phyloP scores from a whole-genome alignment of 2,797 vertebrate genomes.

The Cossypha dichroa region DNA sequence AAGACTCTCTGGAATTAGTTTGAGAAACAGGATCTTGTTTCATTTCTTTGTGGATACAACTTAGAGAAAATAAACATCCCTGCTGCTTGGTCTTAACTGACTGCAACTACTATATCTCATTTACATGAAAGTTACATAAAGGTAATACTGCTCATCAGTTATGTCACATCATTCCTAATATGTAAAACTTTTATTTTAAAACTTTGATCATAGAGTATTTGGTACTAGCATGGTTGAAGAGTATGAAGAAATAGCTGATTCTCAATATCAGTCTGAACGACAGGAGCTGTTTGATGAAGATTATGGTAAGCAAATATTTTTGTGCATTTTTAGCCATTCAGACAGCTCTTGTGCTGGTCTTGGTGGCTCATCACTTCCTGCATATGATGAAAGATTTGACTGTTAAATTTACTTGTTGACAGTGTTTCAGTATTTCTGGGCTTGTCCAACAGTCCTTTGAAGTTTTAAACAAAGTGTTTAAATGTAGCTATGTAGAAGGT shows the following conservation, averaged over 20 bases:
- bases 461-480: background rate
- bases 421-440: background rate
- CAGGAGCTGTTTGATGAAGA: conserved; percentile 95
- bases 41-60: background rate
- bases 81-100: background rate
- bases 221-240: conserved; percentile 99
- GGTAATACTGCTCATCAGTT: background rate
- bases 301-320: conserved; percentile 81
- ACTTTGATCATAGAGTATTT: conserved; percentile 85
- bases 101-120: background rate
- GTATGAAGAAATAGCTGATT: conserved; percentile 97
- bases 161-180: background rate
- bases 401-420: background rate
- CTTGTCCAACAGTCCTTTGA: background rate
- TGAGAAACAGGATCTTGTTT: background rate
- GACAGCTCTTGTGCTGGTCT: background rate
- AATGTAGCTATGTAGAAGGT: background rate
- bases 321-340: background rate
- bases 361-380: background rate
- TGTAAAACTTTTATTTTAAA: background rate
- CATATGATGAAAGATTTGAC: background rate
- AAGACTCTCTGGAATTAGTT: background rate
- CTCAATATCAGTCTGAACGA: conserved; percentile 93
- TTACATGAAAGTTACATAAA: background rate
- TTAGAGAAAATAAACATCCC: background rate